Conservation (phyloP, 1,140 invertebrate genomes). For the Pseudomyrmex concolor region DNA sequence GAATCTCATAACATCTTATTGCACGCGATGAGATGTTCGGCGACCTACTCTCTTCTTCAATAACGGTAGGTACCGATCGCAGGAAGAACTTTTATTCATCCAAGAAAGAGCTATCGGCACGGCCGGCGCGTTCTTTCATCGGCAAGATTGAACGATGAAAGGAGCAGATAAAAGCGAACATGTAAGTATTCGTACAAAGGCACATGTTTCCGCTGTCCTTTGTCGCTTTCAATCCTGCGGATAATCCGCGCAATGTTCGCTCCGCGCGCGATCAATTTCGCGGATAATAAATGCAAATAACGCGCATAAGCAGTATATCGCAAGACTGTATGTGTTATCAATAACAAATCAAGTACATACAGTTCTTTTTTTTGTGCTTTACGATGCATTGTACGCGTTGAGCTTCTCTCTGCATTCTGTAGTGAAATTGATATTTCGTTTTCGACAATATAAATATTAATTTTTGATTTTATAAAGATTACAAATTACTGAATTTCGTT, state of each 20-base stretch:
- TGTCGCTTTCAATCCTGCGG: not conserved
- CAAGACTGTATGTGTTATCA: not conserved
- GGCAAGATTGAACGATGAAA: slow-evolving; percentile 13
- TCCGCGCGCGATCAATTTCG: slow-evolving; percentile 34
- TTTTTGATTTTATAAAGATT: too few species aligned
- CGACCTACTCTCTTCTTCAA: not conserved
- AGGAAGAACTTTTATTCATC: not conserved
- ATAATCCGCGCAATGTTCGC: not conserved
- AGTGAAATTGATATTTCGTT: too few species aligned
- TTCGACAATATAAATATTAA: too few species aligned
- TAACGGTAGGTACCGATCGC: not conserved
- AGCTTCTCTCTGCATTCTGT: not conserved
- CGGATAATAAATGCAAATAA: not conserved
- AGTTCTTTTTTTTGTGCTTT: not conserved
- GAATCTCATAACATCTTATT: too few species aligned
- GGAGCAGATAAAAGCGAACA: not conserved
- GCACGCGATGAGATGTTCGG: not conserved
- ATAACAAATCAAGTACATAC: not conserved
- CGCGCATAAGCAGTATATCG: not conserved
- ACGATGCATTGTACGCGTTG: not conserved
- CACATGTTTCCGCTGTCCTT: not conserved
- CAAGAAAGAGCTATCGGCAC: not conserved
- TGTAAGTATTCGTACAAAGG: not conserved
- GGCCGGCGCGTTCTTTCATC: not conserved
- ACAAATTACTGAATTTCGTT: too few species aligned